Evolutionary conservation across 2,113 vertebrate species (phyloP), one percentile per base, ranked within the genome.

Genomic region (Oncorhynchus mykiss): DNA sequence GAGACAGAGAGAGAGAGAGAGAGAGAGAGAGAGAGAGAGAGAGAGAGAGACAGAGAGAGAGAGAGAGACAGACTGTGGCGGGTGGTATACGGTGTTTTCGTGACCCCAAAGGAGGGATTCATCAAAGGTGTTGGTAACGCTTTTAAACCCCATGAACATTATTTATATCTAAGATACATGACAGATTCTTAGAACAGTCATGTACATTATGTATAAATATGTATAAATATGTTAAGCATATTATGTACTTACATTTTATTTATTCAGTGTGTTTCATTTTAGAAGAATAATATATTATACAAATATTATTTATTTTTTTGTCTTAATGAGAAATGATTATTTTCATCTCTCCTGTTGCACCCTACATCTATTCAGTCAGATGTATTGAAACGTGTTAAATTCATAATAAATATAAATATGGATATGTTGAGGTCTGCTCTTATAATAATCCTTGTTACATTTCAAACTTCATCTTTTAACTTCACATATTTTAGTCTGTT

Each of bases 51-150:
- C 0, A 27, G 27, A 27, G 0, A 31, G 4, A 31, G 29, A 31
- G 31, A 31, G 48, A 13, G 48, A 13, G 9, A 49, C 11, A 49
- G 48, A 49, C 48, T 16, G 27, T 22, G 31, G 16, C 13, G n/a
- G 71, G 51, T 25, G 27, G 54, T 4, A 49, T 48, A 29, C 65
- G 70, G 66, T 60, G 45, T 70, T 60, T 78, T 73, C 62, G 73
- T 79, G 71, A 60, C 60, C 54, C 24, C 59, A 70, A 11, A 48
- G 5, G 59, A 60, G 67, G 74, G 24, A 74, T 78, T 73, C 60
- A 78, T 79, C 77, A 79, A 70, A 74, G 45, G 39, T 45, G 57
- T 74, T 65, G 67, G 65, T 69, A 75, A 74, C 66, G 72, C 66
- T 27, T n/a, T 70, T 31, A 73, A 51, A 59, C 73, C 64, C 60